Percentiles rank a stretch among this genome's conserved stretches.
These are phyloP conservation scores for Mesitornis unicolor DNA, from an alignment of 2,113 vertebrate species.

Conservation along the genomic window DNA sequence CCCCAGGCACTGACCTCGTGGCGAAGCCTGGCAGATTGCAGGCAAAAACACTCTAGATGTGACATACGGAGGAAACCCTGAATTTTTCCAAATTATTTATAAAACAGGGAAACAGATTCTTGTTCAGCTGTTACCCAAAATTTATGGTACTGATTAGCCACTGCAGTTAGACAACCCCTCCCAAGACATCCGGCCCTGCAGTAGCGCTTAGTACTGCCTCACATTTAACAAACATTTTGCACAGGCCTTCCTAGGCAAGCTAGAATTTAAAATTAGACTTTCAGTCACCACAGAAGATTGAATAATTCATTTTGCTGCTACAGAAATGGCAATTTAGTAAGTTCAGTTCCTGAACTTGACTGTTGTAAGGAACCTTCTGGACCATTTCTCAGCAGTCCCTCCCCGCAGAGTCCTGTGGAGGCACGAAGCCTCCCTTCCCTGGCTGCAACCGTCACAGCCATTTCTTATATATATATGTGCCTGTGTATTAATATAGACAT, in stretches of 20 bases:
- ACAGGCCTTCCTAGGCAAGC: neutral
- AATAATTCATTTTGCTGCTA: constrained; percentile 43
- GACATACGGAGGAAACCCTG: neutral
- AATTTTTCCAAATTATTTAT: neutral
- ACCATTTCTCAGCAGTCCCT: neutral
- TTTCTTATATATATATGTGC: neutral
- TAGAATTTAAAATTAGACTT: constrained; percentile 36
- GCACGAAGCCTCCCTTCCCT: neutral
- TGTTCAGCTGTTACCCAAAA: neutral
- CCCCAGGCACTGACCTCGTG: neutral
- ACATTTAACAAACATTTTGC: neutral
- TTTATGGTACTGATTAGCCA: neutral
- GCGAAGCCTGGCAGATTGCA: accelerated
- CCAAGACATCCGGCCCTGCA: neutral
- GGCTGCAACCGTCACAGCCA: neutral
- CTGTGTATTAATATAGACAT: constrained; percentile 26
- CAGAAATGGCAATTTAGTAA: constrained; percentile 34
- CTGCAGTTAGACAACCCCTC: neutral
- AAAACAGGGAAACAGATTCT: neutral
- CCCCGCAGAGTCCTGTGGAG: neutral
- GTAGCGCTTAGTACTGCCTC: neutral
- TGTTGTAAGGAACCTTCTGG: neutral
- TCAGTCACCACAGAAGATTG: neutral
- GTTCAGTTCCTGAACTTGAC: constrained; percentile 23
- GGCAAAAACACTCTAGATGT: neutral